Evolutionary conservation across 2,888 invertebrate genomes (phyloP), one percentile per base, ranked within the genome.

Genomic region (Apodemia mormo): DNA sequence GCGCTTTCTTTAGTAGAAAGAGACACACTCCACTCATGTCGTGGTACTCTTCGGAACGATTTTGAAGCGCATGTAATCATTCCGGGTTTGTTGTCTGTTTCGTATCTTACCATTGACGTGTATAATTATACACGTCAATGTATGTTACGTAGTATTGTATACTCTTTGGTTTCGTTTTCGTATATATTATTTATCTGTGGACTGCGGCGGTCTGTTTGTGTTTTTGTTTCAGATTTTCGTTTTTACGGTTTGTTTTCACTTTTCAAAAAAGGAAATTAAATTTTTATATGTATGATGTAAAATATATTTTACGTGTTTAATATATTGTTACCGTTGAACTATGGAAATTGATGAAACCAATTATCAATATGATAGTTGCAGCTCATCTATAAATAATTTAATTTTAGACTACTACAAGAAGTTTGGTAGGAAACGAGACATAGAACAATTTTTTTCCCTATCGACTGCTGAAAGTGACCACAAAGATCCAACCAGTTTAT

Each of bases 351-450:
- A 86, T 77, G 86, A 70, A 66, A 65, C 69, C 12, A 68, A 70
- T 56, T 71, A 70, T 33, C 68, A 67, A 69, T 61, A 70, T 61
- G 66, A 67, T 70, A 72, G 71, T 68, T 71, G 73, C 22, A 74
- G 81, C 68, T 79, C 84, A 33, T 86, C 89, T 65, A 85, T 93
- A 69, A 93, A 91, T 77, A 83, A 90, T 64, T 83, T 86, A 74
- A 90, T 94, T 75, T 82, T 96, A 77, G 95, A 96, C 80, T 96
- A 96, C 83, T 96, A 95, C 81, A 93, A 94, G 79, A 95, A 95
- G 80, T 96, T 95, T 86, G 95, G 96, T 1, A 94, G 94, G 76
- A 95, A 94, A 79, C 87, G 95, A 49, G 95, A 96, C 81, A 90
- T 96, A 76, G 95, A 95, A 71, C 95, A 95, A 78, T 96, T 95